Base-by-base conservation (phyloP, 2,888 invertebrate species). In the Corbicula japonica region DNA sequence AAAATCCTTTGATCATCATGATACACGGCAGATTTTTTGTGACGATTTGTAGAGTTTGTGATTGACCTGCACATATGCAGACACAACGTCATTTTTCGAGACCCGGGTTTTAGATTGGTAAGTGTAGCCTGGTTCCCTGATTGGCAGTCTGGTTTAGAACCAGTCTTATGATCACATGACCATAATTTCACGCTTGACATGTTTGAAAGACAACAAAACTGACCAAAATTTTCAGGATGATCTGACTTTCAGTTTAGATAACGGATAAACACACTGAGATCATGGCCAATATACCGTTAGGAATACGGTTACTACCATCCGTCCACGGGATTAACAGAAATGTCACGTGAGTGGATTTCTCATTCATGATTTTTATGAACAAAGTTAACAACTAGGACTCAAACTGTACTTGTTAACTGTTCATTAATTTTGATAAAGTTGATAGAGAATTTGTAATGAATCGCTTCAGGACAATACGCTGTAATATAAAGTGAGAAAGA, bases 251-350 rank as follows among this genome's bases (percentile, higher is more conserved):
- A 66, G n/a, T 35, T 8, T 30, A 66, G 41, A 54, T 54, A 66
- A 54, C 34, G 26, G 54, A 26, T 50, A 26, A 23, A 18, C 0
- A 5, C 6, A 12, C 6, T 4, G 38, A n/a, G 28, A 48, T 21
- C n/a, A 66, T 66, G 66, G 54, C 38, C 54, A 54, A 44, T 12
- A 15, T 69, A 73, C 80, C 80, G 54, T 56, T 80, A 60, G 76
- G 76, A 41, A 76, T 80, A 48, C 66, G 35, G 30, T 60, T 76
- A 8, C 38, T 80, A 54, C 66, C 73, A 1, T 65, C 72, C 6
- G 44, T 63, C 18, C 15, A 46, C n/a, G 65, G 46, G 18, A 28
- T 52, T 4, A 48, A 69, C 28, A 63, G 70, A 48, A 73, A 50
- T 30, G 58, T 68, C 21, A 32, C 73, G 80, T 80, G 50, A 73